Conservation (phyloP, 2,113 vertebrate genomes). For the Odontophorus gujanensis region DNA sequence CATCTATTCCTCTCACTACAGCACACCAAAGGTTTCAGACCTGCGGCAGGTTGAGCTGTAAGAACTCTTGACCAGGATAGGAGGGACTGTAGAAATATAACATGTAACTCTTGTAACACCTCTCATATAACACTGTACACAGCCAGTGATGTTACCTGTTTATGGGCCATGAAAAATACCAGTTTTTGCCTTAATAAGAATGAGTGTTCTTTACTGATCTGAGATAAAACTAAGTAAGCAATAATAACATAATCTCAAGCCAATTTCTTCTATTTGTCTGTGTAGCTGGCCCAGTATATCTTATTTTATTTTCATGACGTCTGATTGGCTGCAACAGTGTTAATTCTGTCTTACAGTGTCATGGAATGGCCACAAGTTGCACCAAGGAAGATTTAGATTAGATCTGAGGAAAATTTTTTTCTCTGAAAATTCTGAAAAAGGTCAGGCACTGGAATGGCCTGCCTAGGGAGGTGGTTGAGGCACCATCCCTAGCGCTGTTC, state of each 20-base stretch:
- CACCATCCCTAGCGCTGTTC: too few relatives aligned
- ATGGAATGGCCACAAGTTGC: too few relatives aligned
- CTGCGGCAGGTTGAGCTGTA: not conserved
- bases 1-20: not conserved
- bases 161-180: not conserved
- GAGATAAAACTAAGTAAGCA: not conserved
- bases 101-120: not conserved
- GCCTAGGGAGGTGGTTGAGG: too few relatives aligned
- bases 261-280: not conserved
- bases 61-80: not conserved
- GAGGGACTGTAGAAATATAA: not conserved
- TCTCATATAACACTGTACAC: not conserved
- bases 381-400: too few relatives aligned
- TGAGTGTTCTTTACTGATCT: not conserved
- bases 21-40: not conserved
- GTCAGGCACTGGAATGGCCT: too few relatives aligned
- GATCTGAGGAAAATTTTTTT: too few relatives aligned
- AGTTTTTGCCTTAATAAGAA: not conserved
- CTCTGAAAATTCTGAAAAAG: too few relatives aligned
- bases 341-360: not conserved
- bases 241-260: not conserved
- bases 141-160: accelerated
- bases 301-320: not conserved
- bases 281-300: not conserved
- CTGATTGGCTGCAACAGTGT: not conserved